Conservation (phyloP, 2,113 vertebrate species). For the Microtus montanus region DNA sequence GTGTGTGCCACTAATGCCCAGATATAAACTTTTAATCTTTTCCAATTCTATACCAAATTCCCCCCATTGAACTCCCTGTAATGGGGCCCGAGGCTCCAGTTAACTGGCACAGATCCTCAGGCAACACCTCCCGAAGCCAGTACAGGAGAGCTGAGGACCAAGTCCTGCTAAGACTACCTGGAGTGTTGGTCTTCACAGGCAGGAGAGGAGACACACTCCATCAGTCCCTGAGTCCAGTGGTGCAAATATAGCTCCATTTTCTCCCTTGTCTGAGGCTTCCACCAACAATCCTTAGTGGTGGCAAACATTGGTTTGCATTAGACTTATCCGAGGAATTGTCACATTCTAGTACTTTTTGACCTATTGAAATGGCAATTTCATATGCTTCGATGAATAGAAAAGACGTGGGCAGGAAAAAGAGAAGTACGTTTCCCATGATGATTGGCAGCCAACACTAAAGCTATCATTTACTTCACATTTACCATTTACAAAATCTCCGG, state of each 20-base stretch:
- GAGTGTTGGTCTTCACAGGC: neutral
- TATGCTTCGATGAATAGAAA: neutral
- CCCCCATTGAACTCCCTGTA: neutral
- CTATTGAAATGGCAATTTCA: slow-evolving; percentile 24
- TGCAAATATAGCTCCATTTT: neutral
- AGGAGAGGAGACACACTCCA: accelerated
- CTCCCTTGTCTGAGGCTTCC: neutral
- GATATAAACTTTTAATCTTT: neutral
- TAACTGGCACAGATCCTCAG: neutral
- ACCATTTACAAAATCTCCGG: neutral
- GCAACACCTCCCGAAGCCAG: neutral
- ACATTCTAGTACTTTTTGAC: neutral
- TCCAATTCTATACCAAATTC: neutral
- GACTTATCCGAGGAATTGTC: neutral
- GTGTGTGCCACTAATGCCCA: neutral
- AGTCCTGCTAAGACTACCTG: neutral
- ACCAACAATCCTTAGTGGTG: neutral
- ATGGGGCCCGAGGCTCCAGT: neutral
- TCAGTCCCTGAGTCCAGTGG: no score
- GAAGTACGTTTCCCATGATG: neutral
- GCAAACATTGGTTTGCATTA: neutral
- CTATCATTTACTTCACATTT: neutral
- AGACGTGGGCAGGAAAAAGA: neutral
- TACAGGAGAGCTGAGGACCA: neutral
- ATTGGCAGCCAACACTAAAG: neutral